These are phyloP conservation scores for Catalaphyllia jardinei DNA, from an alignment of 64 coral and sea anemone genomes.

Conservation along the genomic window DNA sequence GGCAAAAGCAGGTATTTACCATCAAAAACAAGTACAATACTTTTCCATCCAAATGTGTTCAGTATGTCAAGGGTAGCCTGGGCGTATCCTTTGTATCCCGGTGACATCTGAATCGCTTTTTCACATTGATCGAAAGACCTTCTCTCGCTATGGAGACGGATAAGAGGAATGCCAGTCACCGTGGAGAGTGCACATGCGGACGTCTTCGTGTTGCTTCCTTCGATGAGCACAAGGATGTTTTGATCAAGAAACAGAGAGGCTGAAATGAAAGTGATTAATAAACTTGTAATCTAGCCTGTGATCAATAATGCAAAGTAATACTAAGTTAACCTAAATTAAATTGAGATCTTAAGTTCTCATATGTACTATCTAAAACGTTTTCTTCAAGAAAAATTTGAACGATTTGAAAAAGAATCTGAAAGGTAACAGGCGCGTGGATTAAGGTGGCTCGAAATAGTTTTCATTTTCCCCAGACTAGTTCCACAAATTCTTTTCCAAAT, in stretches of 20 bases:
- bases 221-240: constrained; percentile 3
- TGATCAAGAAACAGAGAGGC: background rate
- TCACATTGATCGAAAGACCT: background rate
- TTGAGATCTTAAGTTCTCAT: too few relatives aligned
- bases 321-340: too few relatives aligned
- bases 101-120: constrained; percentile 21
- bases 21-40: constrained; percentile 21
- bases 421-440: too few relatives aligned
- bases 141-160: constrained; percentile 41
- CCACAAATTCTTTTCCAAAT: too few relatives aligned
- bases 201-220: background rate
- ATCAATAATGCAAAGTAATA: too few relatives aligned
- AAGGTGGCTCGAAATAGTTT: too few relatives aligned
- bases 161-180: constrained; percentile 32
- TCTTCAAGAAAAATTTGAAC: too few relatives aligned
- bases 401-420: too few relatives aligned
- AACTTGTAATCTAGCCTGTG: too few relatives aligned
- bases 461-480: too few relatives aligned
- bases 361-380: too few relatives aligned
- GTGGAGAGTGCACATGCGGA: background rate
- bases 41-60: constrained; percentile 29
- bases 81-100: constrained; percentile 24
- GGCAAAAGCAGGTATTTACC: background rate
- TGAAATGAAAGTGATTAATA: background rate
- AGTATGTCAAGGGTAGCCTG: constrained; percentile 30